Percentiles rank a stretch among this genome's conserved stretches.
These are phyloP conservation scores for Limenitis arthemis DNA, from an alignment of 2,888 invertebrate genomes.

Conservation along the genomic window DNA sequence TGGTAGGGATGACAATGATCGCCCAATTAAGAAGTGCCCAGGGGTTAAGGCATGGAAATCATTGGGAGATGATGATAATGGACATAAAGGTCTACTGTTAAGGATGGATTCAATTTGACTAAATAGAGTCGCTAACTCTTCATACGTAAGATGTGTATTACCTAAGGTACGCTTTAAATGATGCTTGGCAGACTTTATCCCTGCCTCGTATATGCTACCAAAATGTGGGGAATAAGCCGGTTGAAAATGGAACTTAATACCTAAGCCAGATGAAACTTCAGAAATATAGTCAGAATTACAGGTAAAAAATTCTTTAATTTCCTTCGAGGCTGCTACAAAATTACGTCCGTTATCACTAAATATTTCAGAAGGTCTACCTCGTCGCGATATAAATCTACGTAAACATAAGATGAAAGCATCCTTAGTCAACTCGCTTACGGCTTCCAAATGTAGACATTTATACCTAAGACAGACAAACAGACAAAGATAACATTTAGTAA, in stretches of 20 bases:
- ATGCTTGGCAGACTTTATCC: constrained; percentile 4
- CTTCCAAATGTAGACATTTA: neutral
- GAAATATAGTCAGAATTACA: neutral
- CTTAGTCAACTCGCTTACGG: neutral
- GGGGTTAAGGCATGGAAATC: neutral
- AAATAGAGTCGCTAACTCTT: neutral
- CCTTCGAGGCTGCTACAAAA: neutral
- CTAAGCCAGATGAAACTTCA: neutral
- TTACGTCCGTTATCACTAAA: neutral
- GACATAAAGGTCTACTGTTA: neutral
- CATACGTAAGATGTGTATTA: constrained; percentile 5
- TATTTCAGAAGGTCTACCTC: neutral
- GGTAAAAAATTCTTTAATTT: neutral
- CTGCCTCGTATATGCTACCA: constrained; percentile 1
- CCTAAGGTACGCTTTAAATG: constrained; percentile 2
- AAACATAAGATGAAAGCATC: neutral
- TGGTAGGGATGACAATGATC: neutral
- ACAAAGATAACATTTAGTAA: neutral
- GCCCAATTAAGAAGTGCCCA: neutral
- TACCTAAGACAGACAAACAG: neutral
- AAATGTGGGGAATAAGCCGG: constrained; percentile 7
- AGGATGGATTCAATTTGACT: neutral
- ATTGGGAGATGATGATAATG: neutral
- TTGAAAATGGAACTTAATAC: neutral
- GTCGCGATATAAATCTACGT: neutral